Evolutionary conservation across 2,113 vertebrate genomes (phyloP).

Genomic region (Indri indri): DNA sequence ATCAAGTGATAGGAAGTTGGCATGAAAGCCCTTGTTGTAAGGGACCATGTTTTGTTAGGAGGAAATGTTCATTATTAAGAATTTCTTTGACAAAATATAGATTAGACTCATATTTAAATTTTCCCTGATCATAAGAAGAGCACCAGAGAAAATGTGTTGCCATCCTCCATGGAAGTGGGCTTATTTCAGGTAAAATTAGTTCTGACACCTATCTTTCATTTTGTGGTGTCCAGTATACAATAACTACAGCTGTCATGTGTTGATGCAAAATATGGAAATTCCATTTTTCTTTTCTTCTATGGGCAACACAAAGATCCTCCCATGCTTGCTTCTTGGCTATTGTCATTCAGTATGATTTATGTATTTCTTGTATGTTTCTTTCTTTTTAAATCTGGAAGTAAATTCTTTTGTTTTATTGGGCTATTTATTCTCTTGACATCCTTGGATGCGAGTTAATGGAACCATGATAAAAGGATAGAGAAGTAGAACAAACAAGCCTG

Average conservation of each 20-base stretch:
- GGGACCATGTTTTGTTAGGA: background rate
- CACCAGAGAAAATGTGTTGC: background rate
- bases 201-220: background rate
- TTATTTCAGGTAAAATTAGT: conserved; percentile 46
- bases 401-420: conserved; percentile 79
- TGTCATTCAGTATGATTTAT: conserved; percentile 75
- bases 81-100: conserved; percentile 35
- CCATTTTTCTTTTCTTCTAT: conserved; percentile 71
- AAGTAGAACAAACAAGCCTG: conserved; percentile 69
- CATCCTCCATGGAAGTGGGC: background rate
- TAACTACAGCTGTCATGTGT: conserved; percentile 52
- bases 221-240: background rate
- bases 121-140: background rate
- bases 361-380: conserved; percentile 74
- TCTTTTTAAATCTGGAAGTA: conserved; percentile 77
- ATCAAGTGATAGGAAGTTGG: conserved; percentile 9
- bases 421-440: conserved; percentile 80
- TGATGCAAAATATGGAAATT: conserved; percentile 58
- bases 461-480: conserved; percentile 73
- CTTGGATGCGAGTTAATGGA: conserved; percentile 76
- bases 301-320: conserved; percentile 59
- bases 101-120: conserved; percentile 15
- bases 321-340: conserved; percentile 63
- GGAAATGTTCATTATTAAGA: background rate
- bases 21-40: background rate